Evolutionary conservation across 2,888 invertebrate species (phyloP).

Genomic region (Drosophila yooni): DNA sequence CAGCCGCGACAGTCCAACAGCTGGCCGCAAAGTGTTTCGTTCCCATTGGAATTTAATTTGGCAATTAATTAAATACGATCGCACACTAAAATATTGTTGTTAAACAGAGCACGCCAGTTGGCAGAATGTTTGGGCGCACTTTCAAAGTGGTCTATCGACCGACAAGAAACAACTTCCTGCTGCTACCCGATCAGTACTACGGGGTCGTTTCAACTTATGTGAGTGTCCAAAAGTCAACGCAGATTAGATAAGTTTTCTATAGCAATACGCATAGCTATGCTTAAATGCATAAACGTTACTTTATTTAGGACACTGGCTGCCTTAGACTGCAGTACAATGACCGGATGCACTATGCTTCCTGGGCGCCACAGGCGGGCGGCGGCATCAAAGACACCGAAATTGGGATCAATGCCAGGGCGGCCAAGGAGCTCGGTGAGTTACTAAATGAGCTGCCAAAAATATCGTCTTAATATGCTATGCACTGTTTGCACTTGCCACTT

Average conservation of each 20-base stretch:
- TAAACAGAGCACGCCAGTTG: constrained; percentile 8
- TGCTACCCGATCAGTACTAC: constrained; percentile 84
- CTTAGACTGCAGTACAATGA: constrained; percentile 82
- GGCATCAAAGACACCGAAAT: constrained; percentile 84
- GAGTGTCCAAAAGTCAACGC: constrained; percentile 80
- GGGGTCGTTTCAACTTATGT: constrained; percentile 84
- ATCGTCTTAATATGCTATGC: constrained; percentile 34
- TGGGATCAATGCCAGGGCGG: constrained; percentile 85
- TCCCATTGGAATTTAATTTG: constrained; percentile 32
- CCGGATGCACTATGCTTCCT: constrained; percentile 83
- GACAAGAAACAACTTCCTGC: constrained; percentile 82
- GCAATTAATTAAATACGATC: constrained; percentile 52
- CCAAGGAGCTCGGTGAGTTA: constrained; percentile 84
- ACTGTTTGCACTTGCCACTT: constrained; percentile 26
- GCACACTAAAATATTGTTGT: constrained; percentile 1
- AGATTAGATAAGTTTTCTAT: constrained; percentile 67
- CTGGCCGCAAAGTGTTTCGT: constrained; percentile 29
- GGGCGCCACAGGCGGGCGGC: constrained; percentile 83
- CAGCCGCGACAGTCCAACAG: constrained; percentile 34
- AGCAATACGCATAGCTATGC: constrained; percentile 12
- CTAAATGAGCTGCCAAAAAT: constrained; percentile 65
- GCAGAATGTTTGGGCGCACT: constrained; percentile 84
- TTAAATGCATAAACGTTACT: constrained; percentile 22
- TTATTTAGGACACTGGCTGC: constrained; percentile 84
- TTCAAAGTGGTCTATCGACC: constrained; percentile 85